phyloP scores from a whole-genome alignment of 2,888 invertebrate species.

The Amorpha juglandis region DNA sequence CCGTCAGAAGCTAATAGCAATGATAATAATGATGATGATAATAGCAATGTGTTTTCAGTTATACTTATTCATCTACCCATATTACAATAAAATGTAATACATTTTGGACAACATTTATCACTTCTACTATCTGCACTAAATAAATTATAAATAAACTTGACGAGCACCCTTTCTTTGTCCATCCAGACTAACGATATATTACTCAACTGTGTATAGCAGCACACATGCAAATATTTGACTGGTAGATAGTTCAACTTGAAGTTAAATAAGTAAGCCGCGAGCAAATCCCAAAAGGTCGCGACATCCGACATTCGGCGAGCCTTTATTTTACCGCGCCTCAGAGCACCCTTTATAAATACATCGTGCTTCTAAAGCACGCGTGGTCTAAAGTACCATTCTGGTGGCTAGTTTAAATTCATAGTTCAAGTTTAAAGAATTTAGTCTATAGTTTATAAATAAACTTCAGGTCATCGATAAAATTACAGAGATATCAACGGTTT shows the following conservation, averaged over 20 bases:
- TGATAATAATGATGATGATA: too few species aligned
- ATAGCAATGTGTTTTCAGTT: too few species aligned
- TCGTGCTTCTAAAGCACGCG: conserved; percentile 42
- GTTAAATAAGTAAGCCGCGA: conserved; percentile 73
- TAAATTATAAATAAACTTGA: conserved; percentile 13
- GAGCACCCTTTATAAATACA: conserved; percentile 52
- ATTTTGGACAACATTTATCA: neutral
- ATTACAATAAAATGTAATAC: too few species aligned
- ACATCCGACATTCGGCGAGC: conserved; percentile 74
- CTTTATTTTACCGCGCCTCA: conserved; percentile 75
- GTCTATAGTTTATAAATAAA: too few species aligned
- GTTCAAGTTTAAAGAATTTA: too few species aligned
- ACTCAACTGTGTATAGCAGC: conserved; percentile 31
- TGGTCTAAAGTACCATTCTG: too few species aligned
- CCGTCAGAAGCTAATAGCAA: too few species aligned
- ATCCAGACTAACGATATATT: conserved; percentile 26
- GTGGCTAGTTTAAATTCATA: too few species aligned
- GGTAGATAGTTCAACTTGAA: conserved; percentile 72
- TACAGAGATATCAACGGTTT: too few species aligned
- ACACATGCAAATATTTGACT: conserved; percentile 74
- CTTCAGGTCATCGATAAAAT: too few species aligned
- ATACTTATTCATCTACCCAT: too few species aligned
- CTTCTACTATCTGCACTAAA: neutral
- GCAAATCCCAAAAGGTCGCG: conserved; percentile 76
- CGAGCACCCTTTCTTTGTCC: conserved; percentile 11